Evolutionary conservation across 1,140 invertebrate genomes (phyloP), one percentile per base, ranked within the genome.

Genomic region (Drosophila neocordata): DNA sequence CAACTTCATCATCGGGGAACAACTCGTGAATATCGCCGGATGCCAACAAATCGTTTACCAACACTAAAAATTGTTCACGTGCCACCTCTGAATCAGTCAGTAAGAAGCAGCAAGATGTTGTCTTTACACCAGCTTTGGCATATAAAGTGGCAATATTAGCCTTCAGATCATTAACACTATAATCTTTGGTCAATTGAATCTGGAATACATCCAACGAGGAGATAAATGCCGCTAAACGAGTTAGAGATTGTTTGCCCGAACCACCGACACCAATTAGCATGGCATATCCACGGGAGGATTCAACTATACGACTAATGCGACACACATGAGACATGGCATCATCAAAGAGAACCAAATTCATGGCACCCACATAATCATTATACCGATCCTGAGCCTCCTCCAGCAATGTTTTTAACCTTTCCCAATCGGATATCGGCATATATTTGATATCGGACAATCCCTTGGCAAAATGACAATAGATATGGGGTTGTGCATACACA

Each of bases 261-360:
- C 98, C 98, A 55, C 98, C 98, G 2, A 99, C 97, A 38, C 98
- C 98, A 38, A 99, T 96, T 1, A 99, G 91, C 18, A 99, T 91
- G 0, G 97, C 98, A 91, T 99, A 98, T 20, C 98, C 98, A 74
- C 97, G 93, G 0, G 97, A 97, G 18, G 95, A 94, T 92, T 99
- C 97, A 66, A 99, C 92, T 68, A 99, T 98, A 65, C 98, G 94
- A 92, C 97, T 98, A 63, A 99, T 99, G 75, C 96, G 94, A 92
- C 96, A 97, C 22, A 98, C 95, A 89, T 98, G 97, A 68, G 94
- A 93, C 95, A 99, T 97, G 2, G 98, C 98, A 91, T 99, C 98
- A 90, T 98, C 97, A 90, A 99, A 99, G 2, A 99, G 93, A 6
- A 99, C 98, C 6, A 99, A 93, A 92, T 98, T 98, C 97, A 99